phyloP scores from a whole-genome alignment of 2,113 vertebrate genomes.

The Microcebus murinus region DNA sequence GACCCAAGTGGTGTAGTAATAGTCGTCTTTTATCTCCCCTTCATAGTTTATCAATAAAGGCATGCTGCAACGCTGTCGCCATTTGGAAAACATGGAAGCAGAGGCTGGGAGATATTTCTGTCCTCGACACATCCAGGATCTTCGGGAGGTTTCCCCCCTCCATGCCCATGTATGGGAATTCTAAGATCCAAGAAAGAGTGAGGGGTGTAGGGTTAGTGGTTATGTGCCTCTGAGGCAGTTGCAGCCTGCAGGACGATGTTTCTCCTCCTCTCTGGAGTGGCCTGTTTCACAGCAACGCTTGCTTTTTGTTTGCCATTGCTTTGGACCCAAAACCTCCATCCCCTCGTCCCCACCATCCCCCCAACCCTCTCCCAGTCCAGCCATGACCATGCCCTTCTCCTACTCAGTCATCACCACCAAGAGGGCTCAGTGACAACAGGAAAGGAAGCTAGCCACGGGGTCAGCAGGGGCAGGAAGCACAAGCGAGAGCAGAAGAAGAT shows the following conservation, averaged over 20 bases:
- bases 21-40: background rate
- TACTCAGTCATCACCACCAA: background rate
- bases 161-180: background rate
- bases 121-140: background rate
- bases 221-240: rapidly evolving
- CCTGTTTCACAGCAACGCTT: background rate
- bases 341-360: background rate
- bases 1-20: background rate
- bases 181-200: background rate
- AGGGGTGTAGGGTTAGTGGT: background rate
- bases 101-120: background rate
- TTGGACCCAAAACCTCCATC: background rate
- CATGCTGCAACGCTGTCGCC: too few species aligned
- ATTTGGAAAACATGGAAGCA: background rate
- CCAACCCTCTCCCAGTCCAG: background rate
- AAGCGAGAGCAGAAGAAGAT: background rate
- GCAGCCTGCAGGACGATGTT: background rate
- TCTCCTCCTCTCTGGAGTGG: background rate
- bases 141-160: background rate
- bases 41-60: background rate
- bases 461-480: background rate
- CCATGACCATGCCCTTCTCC: background rate
- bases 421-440: background rate
- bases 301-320: background rate
- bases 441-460: background rate